Percentiles rank a stretch among this genome's conserved stretches.
These are phyloP conservation scores for Eurosta solidaginis DNA, from an alignment of 1,140 invertebrate species.

Conservation along the genomic window DNA sequence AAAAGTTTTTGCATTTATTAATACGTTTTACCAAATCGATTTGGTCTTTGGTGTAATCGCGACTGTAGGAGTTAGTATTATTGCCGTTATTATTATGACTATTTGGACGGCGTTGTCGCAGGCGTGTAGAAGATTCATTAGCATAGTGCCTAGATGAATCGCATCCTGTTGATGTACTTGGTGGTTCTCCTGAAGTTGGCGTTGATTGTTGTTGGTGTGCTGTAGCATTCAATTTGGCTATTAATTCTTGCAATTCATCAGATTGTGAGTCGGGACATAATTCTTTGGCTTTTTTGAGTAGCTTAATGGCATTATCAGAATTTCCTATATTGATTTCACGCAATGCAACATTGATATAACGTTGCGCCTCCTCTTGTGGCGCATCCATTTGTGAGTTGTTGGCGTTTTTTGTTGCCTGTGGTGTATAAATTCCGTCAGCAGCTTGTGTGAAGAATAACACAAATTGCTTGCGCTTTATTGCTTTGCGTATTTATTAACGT, in stretches of 20 bases:
- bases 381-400: constrained; percentile 64
- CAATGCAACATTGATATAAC: constrained; percentile 82
- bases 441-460: constrained; percentile 38
- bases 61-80: not conserved
- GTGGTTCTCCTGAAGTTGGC: not conserved
- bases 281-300: constrained; percentile 79
- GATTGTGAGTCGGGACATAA: constrained; percentile 80
- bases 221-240: constrained; percentile 31
- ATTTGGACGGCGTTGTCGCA: not conserved
- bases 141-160: not conserved
- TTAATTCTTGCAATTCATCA: constrained; percentile 34
- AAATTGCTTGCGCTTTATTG: constrained; percentile 33
- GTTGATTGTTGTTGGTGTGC: not conserved
- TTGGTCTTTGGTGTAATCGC: constrained; percentile 65
- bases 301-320: constrained; percentile 82
- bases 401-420: not conserved
- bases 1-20: constrained; percentile 87
- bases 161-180: not conserved
- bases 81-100: not conserved
- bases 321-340: constrained; percentile 73
- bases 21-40: constrained; percentile 67
- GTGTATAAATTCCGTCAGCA: constrained; percentile 19
- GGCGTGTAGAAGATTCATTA: not conserved
- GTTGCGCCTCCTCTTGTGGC: constrained; percentile 88
- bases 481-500: not conserved